These are phyloP conservation scores for Solenopsis invicta DNA, from an alignment of 1,140 invertebrate species.

Conservation along the genomic window DNA sequence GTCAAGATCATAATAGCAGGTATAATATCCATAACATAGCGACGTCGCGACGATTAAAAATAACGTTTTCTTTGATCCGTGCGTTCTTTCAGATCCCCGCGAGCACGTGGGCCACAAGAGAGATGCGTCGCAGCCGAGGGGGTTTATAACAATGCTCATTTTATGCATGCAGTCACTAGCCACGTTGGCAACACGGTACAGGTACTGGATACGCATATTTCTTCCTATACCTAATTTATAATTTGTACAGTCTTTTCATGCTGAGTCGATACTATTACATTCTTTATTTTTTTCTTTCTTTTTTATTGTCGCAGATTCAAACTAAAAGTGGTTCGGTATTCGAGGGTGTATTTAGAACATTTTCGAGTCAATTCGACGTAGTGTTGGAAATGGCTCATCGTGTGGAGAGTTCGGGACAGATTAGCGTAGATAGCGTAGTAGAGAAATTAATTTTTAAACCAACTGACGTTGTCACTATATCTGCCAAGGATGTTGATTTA, in stretches of 20 bases:
- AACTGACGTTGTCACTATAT: slow-evolving; percentile 93
- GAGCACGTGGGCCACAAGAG: slow-evolving; percentile 86
- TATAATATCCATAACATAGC: slow-evolving; percentile 22
- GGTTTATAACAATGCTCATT: slow-evolving; percentile 94
- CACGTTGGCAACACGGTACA: slow-evolving; percentile 94
- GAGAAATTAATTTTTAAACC: slow-evolving; percentile 95
- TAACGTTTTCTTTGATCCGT: slow-evolving; percentile 20
- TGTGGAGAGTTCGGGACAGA: slow-evolving; percentile 90
- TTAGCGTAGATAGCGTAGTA: slow-evolving; percentile 90
- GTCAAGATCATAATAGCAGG: slow-evolving; percentile 49
- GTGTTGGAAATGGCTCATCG: slow-evolving; percentile 94
- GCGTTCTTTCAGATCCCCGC: slow-evolving; percentile 87
- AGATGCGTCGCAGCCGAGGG: slow-evolving; percentile 91
- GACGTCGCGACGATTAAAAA: neutral
- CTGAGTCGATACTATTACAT: neutral
- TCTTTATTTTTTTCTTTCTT: neutral
- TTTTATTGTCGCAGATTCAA: slow-evolving; percentile 87
- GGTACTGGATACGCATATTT: slow-evolving; percentile 78
- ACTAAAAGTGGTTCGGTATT: slow-evolving; percentile 93
- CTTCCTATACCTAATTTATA: neutral
- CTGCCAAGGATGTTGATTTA: slow-evolving; percentile 93
- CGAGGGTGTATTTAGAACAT: slow-evolving; percentile 95
- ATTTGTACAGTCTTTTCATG: neutral
- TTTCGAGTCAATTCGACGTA: slow-evolving; percentile 94
- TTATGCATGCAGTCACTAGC: slow-evolving; percentile 94